Conservation (phyloP, 2,888 invertebrate genomes). For the Xiphydria camelus region DNA sequence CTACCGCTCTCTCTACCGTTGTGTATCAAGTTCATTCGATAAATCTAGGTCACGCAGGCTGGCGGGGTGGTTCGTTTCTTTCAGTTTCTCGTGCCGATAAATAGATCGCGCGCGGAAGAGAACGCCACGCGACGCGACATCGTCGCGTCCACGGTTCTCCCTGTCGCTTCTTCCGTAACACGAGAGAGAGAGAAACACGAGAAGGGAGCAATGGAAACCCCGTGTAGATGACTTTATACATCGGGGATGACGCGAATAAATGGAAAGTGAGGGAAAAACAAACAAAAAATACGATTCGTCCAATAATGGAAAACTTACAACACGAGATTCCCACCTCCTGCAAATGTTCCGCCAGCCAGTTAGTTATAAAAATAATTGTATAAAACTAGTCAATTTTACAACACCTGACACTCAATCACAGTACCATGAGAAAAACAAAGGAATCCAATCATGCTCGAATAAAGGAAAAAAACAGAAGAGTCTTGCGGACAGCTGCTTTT, state of each 20-base stretch:
- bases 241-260: too few species aligned
- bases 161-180: too few species aligned
- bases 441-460: constrained; percentile 31
- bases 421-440: constrained; percentile 44
- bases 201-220: too few species aligned
- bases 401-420: constrained; percentile 55
- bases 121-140: too few species aligned
- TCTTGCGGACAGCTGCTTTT: constrained; percentile 10
- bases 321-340: constrained; percentile 19
- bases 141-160: too few species aligned
- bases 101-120: too few species aligned
- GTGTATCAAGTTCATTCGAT: constrained; percentile 42
- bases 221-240: too few species aligned
- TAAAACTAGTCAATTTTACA: constrained; percentile 58
- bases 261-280: neutral
- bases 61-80: constrained; percentile 29
- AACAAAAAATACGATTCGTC: too few species aligned
- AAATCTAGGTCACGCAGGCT: constrained; percentile 52
- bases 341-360: constrained; percentile 52
- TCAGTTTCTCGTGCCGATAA: too few species aligned
- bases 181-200: too few species aligned
- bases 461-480: constrained; percentile 12
- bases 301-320: too few species aligned
- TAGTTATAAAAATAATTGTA: constrained; percentile 59
- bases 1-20: too few species aligned